phyloP scores from a whole-genome alignment of 1,140 invertebrate species.

The Steinernema khuongi region DNA sequence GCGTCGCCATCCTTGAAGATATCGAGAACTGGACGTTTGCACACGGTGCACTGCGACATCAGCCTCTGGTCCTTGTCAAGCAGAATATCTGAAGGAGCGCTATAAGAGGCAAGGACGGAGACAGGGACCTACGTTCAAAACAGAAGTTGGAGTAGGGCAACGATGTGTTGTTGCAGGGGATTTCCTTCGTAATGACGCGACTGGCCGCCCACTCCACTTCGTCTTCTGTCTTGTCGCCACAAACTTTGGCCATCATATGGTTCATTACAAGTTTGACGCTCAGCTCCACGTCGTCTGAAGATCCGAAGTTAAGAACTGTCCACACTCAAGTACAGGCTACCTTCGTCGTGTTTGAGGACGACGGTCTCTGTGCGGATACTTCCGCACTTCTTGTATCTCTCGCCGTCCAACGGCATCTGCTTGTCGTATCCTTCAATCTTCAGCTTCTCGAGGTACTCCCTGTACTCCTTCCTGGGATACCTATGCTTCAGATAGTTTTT shows the following conservation, averaged over 20 bases:
- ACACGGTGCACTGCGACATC: background rate
- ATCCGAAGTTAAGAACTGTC: background rate
- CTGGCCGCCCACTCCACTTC: background rate
- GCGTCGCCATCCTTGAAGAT: background rate
- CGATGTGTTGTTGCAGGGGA: background rate
- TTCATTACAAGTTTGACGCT: background rate
- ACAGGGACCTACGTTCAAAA: background rate
- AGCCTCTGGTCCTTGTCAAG: background rate
- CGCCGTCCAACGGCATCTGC: background rate
- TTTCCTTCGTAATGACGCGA: background rate
- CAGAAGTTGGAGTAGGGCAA: constrained; percentile 1
- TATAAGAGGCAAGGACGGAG: background rate
- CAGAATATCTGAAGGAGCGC: background rate
- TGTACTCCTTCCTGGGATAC: background rate
- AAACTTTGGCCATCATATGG: background rate
- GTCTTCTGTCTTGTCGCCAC: background rate
- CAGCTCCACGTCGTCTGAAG: background rate
- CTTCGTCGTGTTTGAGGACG: background rate
- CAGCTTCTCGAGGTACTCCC: background rate
- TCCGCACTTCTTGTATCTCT: background rate
- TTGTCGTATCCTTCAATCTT: background rate
- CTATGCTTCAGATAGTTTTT: background rate
- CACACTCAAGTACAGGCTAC: background rate
- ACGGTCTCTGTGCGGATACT: background rate
- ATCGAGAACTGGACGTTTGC: background rate